A percentile compares a stretch with the other conserved stretches of the same genome.
Conservation (phyloP, 1,140 invertebrate genomes). For the Sarcophaga bullata region DNA sequence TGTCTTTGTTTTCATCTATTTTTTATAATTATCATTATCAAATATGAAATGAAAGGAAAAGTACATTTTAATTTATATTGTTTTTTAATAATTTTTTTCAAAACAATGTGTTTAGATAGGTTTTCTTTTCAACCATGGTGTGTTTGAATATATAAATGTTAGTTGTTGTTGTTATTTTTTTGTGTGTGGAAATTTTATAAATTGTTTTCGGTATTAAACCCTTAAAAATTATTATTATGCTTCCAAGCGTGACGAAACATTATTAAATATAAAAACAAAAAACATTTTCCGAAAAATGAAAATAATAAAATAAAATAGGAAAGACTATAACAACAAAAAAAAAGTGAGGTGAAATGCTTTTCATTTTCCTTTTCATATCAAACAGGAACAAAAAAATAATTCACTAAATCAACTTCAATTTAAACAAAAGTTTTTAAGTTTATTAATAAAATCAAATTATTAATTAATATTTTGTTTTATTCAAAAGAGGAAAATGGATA, state of each 20-base stretch:
- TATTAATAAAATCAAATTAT: constrained; percentile 2
- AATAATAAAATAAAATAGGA: neutral
- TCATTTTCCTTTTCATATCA: neutral
- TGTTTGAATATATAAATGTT: neutral
- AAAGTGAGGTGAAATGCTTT: neutral
- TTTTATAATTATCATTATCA: neutral
- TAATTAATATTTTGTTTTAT: neutral
- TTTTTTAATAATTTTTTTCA: neutral
- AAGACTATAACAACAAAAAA: neutral
- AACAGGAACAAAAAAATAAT: neutral
- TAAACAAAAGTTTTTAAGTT: neutral
- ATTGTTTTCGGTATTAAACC: constrained; percentile 11
- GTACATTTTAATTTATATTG: constrained; percentile 26
- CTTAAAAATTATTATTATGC: neutral
- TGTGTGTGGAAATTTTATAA: neutral
- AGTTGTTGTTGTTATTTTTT: neutral
- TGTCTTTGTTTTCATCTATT: neutral
- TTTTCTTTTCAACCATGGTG: neutral
- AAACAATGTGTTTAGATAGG: no score
- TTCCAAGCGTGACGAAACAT: constrained; percentile 31
- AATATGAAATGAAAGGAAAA: constrained; percentile 29
- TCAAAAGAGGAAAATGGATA: neutral
- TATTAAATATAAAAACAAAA: constrained; percentile 31
- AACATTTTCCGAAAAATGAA: no score
- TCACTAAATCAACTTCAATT: neutral